Base-by-base conservation (phyloP, 2,888 invertebrate species). In the Megastigmus dorsalis region DNA sequence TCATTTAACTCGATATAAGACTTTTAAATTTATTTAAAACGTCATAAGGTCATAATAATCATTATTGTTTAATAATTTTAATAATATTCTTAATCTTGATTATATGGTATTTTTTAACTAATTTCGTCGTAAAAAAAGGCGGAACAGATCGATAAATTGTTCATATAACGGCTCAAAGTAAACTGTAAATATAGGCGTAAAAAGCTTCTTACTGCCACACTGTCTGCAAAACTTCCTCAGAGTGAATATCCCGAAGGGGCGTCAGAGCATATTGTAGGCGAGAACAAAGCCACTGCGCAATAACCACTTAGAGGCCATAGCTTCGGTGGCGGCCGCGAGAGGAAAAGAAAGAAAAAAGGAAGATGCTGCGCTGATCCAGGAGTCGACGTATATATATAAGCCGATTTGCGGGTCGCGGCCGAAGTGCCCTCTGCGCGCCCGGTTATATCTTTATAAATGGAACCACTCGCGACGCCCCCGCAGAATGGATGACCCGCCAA, bases 401-500 rank as follows among this genome's bases (percentile, higher is more conserved):
- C 84, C 83, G 87, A 85, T 88, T 87, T 85, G 81, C 79, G 82
- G 80, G 77, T n/a, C 81, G 82, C 82, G 83, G 82, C 81, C 80
- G 79, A 78, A 57, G 68, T 30, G 55, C 33, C 30, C 41, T n/a
- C n/a, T n/a, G 45, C 23, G 30, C 15, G 45, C 48, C 5, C 82
- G 80, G 84, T 86, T 87, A 88, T 87, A 88, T 87, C 88, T 87
- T 88, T 88, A 88, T 88, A 88, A 88, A 88, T 88, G 86, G 87
- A 87, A 84, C 82, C 85, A 84, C 86, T 87, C 85, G 80, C 69
- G 62, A 69, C 6, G 7, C 45, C 76, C 75, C 65, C 79, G 77
- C 77, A 79, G 77, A 76, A 77, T 76, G 77, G 79, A 55, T 67
- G 76, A 77, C 76, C n/a, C 59, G 65, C 48, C 72, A 65, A 74